phyloP scores from a whole-genome alignment of 2,797 vertebrate species.

The Neopelma chrysocephalum region DNA sequence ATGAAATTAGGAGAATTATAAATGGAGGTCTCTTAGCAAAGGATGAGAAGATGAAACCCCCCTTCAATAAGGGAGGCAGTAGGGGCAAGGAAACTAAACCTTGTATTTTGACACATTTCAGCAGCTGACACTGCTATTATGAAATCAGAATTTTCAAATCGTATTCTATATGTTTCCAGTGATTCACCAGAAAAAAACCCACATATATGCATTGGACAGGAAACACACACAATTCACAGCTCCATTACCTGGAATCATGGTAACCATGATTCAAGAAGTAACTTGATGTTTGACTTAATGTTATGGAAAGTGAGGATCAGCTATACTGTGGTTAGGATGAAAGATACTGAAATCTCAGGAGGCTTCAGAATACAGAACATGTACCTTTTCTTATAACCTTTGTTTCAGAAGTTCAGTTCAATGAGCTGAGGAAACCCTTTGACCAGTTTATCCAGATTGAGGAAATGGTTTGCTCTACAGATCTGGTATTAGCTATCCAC shows the following conservation, averaged over 20 bases:
- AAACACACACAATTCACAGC: accelerated
- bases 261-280: neutral
- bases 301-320: neutral
- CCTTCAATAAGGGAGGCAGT: neutral
- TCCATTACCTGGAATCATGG: neutral
- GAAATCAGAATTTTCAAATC: neutral
- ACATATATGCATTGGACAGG: neutral
- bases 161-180: neutral
- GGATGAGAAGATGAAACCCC: neutral
- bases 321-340: neutral
- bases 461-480: neutral
- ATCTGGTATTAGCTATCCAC: neutral
- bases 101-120: neutral
- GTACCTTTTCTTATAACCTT: neutral
- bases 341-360: neutral
- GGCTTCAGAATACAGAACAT: neutral
- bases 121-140: neutral
- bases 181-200: neutral
- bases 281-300: neutral
- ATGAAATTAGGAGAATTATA: neutral
- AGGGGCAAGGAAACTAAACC: neutral
- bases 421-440: neutral
- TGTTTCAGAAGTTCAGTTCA: neutral
- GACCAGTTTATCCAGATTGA: neutral
- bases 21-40: neutral